Evolutionary conservation across 2,113 vertebrate genomes (phyloP).

Genomic region (Apteryx mantelli): DNA sequence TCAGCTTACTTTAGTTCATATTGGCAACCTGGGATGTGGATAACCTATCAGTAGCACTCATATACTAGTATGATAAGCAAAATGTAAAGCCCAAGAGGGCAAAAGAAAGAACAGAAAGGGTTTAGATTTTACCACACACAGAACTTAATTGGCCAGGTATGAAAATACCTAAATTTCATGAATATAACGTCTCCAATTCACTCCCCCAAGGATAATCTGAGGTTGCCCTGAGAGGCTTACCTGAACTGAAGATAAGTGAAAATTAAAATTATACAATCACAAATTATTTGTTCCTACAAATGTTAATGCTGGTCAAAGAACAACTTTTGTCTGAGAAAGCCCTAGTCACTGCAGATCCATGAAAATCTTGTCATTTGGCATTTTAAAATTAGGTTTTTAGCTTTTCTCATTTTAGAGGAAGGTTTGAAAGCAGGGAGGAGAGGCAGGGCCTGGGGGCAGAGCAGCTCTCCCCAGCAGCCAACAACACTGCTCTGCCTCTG

Average conservation of each 20-base stretch:
- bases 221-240: background rate
- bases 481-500: background rate
- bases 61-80: background rate
- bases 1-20: background rate
- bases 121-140: background rate
- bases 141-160: background rate
- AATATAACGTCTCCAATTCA: background rate
- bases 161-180: background rate
- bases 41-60: background rate
- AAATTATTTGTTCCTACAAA: background rate
- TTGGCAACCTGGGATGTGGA: background rate
- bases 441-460: background rate
- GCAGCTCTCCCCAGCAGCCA: background rate
- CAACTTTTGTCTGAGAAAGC: background rate
- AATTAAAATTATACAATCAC: background rate
- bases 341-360: background rate
- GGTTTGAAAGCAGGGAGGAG: background rate
- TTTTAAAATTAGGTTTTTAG: background rate
- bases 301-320: background rate
- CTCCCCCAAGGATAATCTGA: background rate
- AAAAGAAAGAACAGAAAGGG: background rate
- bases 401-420: background rate
- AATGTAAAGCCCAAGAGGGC: background rate
- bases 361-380: background rate
- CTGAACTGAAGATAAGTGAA: background rate